Base-by-base conservation (phyloP, 2,888 invertebrate genomes). In the Willowsia nigromaculata region DNA sequence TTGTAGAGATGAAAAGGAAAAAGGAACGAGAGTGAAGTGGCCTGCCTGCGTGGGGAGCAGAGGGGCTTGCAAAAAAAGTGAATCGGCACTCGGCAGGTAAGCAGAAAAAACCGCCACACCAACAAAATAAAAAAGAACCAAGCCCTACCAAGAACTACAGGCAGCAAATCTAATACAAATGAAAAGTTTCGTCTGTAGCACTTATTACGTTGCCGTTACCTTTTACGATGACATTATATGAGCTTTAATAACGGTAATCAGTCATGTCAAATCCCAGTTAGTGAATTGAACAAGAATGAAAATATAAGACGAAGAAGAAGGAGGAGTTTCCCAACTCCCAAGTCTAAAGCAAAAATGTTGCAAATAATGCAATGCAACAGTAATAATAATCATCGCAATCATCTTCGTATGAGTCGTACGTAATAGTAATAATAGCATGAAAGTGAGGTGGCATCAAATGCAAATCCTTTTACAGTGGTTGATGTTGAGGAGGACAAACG, bases 211-310 rank as follows among this genome's bases (percentile, higher is more conserved):
- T 18, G 15, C 40, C 18, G 27, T 76, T 50, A 4, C 88, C 82
- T 88, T 82, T 82, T 88, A 68, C n/a, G 88, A 74, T 82, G 82
- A 82, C 82, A 88, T 74, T 88, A 88, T 71, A 68, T 82, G 81
- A 81, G 88, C 82, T 88, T 88, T 88, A 88, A 88, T 88, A 88
- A 88, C 71, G 81, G 62, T 88, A 88, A 88, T 88, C 82, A 82
- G 82, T 88, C 88, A 88, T 53, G 88, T 88, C 88, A 82, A 33
- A 25, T 43, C 43, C 43, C 43, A 71, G 71, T 40, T 71, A 71
- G 71, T 43, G n/a, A 40, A 62, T 4, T 37, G 18, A 7, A 37
- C 11, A 6, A 59, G 37, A 37, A 37, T n/a, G n/a, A n/a, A n/a
- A n/a, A n/a, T n/a, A n/a, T n/a, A n/a, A n/a, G n/a, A 40, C 22